Evolutionary conservation across 2,888 invertebrate species (phyloP).

Genomic region (Cylindroiulus punctatus): DNA sequence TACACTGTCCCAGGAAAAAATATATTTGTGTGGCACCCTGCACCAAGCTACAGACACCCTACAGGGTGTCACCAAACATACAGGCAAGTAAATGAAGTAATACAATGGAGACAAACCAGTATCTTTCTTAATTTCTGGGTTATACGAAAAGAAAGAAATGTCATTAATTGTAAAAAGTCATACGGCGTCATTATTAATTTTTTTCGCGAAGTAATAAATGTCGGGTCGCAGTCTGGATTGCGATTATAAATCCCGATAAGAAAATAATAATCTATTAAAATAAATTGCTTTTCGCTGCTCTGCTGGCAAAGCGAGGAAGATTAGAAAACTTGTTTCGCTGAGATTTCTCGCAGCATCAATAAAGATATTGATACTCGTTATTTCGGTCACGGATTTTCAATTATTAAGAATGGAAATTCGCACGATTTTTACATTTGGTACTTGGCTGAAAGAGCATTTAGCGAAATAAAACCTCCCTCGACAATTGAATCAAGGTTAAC

Average conservation of each 20-base stretch:
- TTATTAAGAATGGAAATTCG: conserved; percentile 20
- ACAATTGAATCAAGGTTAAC: conserved; percentile 21
- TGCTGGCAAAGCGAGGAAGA: not conserved
- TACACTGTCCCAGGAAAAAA: too few relatives aligned
- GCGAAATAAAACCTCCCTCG: conserved; percentile 3
- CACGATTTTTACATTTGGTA: conserved; percentile 33
- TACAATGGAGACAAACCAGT: not conserved
- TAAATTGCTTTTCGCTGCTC: conserved; percentile 29
- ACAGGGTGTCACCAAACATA: not conserved
- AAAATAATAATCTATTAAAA: conserved; percentile 34
- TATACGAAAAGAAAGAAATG: not conserved
- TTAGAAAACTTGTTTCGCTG: not conserved
- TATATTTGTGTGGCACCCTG: too few relatives aligned
- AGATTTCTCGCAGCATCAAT: conserved; percentile 31
- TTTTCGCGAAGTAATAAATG: not conserved
- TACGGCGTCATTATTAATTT: not conserved
- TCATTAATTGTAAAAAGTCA: not conserved
- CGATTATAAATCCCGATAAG: conserved; percentile 8
- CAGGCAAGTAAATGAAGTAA: not conserved
- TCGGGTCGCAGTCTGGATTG: not conserved
- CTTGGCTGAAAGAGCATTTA: not conserved
- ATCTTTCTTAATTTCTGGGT: not conserved
- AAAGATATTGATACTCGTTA: conserved; percentile 26
- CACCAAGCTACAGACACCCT: too few relatives aligned
- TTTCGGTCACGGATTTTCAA: conserved; percentile 38